Evolutionary conservation across 2,888 invertebrate species (phyloP), one percentile per base, ranked within the genome.

Genomic region (Creontiades dilutus): DNA sequence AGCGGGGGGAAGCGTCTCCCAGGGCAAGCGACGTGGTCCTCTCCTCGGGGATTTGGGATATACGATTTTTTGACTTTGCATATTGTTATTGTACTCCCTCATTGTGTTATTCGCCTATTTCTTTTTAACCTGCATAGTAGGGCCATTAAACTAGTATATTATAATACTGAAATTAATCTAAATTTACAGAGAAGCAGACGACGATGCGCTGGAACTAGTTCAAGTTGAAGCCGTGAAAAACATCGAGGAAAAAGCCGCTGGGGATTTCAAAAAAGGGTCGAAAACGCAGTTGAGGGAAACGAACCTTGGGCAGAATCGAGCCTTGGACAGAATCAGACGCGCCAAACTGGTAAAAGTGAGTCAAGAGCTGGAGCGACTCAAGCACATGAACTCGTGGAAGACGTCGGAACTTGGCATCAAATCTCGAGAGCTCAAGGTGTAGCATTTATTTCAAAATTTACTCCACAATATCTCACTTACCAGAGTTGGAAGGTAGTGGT

Each of bases 331-430:
- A 7, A 16, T 52, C 48, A 82, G 52, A 12, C 75, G 48, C n/a
- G 57, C 27, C 76, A 68, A 76, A 19, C n/a, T 87, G 28, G 76
- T 87, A 23, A 68, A 76, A 48, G 55, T 87, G 14, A 75, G 19
- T 19, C 86, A 87, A 14, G 86, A 87, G 23, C 23, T 87, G 16
- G 76, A 87, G 48, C 68, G 52, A 1, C 52, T 47, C 76, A 87
- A 87, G 16, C 27, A 75, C 75, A 75, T 87, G 47, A 87, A 75
- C 48, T 68, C 86, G 13, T 47, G 86, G 76, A 87, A 87, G 47
- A 55, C 47, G 48, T 76, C 75, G 47, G 86, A 87, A 19, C 76
- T 87, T 4, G 48, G 37, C 9, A 13, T 75, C 1, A 87, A 87
- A 76, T 75, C 75, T 7, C 27, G 47, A 16, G 86, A 87, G 19